Base-by-base conservation (phyloP, 2,797 vertebrate genomes). In the Falco cherrug region DNA sequence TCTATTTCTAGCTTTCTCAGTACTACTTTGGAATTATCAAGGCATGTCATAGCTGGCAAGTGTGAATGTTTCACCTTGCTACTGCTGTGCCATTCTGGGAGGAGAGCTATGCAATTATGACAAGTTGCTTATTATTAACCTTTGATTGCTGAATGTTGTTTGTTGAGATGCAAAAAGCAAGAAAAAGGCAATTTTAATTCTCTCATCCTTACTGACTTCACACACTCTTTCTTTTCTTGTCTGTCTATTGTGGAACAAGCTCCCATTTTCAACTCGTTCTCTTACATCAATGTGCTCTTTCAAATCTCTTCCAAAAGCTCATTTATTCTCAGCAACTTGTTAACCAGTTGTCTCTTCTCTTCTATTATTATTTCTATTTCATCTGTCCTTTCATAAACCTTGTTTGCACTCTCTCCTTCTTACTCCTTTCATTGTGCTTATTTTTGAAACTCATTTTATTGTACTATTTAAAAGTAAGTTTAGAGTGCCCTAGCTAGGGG, bases 51-150 rank as follows among this genome's bases (percentile, higher is more conserved):
- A 83, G 48, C 67, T 83, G 78, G 84, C 48, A 94, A 94, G 43
- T 20, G 22, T 53, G 68, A 94, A 75, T 61, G 57, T 83, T 96
- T 93, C 2, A 7, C 64, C 60, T 93, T 92, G 81, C 57, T 85
- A 75, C 57, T 84, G 41, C 70, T 65, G 75, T 93, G 88, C 68
- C 71, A 56, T 93, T 95, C 51, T 82, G 87, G 91, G 74, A 93
- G 85, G 83, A 94, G 67, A 95, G 59, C 54, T 93, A 86, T 73
- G 64, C 87, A 90, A 53, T 95, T 94, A 90, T 87, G 90, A 90
- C 90, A 94, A 89, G 88, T 92, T 94, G 75, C 90, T 96, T 79
- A 75, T 89, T 95, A 75, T 87, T 95, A 96, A 96, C 88, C 90
- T 97, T 94, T 93, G 88, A 70, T 90, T 94, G 45, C 88, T 92